Evolutionary conservation across 2,888 invertebrate species (phyloP).

Genomic region (Ramazzottius varieornatus): DNA sequence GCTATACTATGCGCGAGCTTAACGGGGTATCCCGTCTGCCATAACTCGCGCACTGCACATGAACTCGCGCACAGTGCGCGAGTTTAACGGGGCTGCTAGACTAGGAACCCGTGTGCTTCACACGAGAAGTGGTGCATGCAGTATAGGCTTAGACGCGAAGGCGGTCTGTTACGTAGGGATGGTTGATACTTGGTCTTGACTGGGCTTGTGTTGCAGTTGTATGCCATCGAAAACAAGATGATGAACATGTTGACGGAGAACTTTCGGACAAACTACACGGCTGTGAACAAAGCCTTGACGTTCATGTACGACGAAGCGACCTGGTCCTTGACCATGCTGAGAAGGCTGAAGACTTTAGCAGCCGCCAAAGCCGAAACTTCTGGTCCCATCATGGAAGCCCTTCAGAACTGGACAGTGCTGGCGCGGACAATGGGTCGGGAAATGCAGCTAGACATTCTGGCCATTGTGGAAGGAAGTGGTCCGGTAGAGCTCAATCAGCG

Average conservation of each 20-base stretch:
- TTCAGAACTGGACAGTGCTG: background rate
- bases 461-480: background rate
- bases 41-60: too few species aligned
- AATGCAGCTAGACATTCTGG: background rate
- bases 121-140: too few species aligned
- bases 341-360: background rate
- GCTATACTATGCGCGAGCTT: too few species aligned
- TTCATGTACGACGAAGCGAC: background rate
- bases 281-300: background rate
- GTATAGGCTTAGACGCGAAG: too few species aligned
- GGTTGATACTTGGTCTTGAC: too few species aligned
- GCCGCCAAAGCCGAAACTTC: background rate
- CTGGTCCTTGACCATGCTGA: background rate
- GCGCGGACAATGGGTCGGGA: background rate
- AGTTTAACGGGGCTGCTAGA: too few species aligned
- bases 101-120: too few species aligned
- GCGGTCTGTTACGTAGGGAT: too few species aligned
- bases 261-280: background rate
- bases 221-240: background rate
- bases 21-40: too few species aligned
- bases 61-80: too few species aligned
- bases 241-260: background rate
- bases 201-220: too few species aligned
- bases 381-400: background rate
- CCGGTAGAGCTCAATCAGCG: background rate